Evolutionary conservation across 2,797 vertebrate genomes (phyloP).

Genomic region (Anomalospiza imberbis): DNA sequence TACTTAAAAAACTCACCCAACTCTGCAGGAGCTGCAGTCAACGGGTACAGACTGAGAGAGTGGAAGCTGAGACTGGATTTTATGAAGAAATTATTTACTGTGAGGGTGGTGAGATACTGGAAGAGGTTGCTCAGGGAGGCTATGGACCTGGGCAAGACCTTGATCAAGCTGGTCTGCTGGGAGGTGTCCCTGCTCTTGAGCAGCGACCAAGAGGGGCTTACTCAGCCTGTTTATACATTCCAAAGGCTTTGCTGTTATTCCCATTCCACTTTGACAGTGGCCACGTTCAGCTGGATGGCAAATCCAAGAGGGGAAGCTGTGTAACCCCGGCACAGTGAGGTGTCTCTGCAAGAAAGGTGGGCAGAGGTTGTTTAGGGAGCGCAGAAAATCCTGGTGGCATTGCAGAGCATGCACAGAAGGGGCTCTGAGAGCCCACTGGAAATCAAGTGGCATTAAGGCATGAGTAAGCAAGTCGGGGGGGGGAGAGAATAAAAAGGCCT

Average conservation of each 20-base stretch:
- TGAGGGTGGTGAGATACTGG: background rate
- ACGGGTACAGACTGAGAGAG: fast-evolving
- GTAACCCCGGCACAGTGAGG: background rate
- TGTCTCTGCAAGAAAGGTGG: background rate
- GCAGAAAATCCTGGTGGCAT: background rate
- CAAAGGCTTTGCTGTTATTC: background rate
- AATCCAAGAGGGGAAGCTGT: background rate
- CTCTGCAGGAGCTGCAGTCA: background rate
- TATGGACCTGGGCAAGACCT: background rate
- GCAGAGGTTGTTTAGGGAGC: background rate
- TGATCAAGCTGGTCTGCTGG: background rate
- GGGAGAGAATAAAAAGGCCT: background rate
- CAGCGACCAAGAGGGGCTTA: background rate
- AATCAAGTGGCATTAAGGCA: constrained; percentile 3
- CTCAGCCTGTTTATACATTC: background rate
- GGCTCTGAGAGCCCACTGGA: background rate
- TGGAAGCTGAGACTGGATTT: background rate
- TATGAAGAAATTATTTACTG: too few relatives aligned
- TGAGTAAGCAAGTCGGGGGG: constrained; percentile 14
- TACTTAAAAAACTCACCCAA: background rate
- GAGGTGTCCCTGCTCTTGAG: background rate
- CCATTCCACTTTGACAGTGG: fast-evolving
- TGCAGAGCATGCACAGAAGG: background rate
- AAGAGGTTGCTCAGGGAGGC: too few relatives aligned
- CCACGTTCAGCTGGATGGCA: background rate